Base-by-base conservation (phyloP, 2,113 vertebrate species). In the Anthoscopus minutus region DNA sequence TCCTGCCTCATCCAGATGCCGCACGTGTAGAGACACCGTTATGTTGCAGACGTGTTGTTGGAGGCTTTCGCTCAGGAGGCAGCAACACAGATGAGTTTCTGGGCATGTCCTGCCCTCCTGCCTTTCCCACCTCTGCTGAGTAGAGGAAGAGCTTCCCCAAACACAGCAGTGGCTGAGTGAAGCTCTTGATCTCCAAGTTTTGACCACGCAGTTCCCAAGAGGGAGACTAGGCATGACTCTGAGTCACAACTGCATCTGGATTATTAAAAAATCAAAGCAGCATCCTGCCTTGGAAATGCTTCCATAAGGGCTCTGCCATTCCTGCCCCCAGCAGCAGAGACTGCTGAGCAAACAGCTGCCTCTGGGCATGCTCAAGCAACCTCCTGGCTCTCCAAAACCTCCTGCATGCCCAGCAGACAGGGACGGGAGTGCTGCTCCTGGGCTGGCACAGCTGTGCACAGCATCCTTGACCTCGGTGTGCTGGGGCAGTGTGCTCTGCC, bases 401-500 rank as follows among this genome's bases (percentile, higher is more conserved):
- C 48, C 58, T 37, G 28, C 1, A 0, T 73, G 60, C 40, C 25
- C 21, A 21, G 84, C 47, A 60, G 28, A 13, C 15, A 38, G 44
- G 31, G 37, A 56, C 33, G 45, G 38, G 50, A 62, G 44, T 2
- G 0, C 27, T 79, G 77, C 37, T 24, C 13, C 35, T 6, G 0
- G 23, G 38, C 33, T 81, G 56, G 14, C 27, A 5, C 30, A 48
- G 65, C 81, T 66, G 25, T 6, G 11, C 0, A 0, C 54, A 15
- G 60, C 81, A 72, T 71, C 61, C 40, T 51, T 3, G 5, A 4
- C 44, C 35, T 15, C 1, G 0, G 13, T 8, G 33, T 40, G 21
- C 50, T 0, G 2, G 48, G 28, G 38, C 42, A 35, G 8, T 0
- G 0, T 25, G 69, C 24, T 72, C 54, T 53, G 45, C 48, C 0